Percentiles rank a stretch among this genome's conserved stretches.
These are phyloP conservation scores for Papilio aristodemus DNA, from an alignment of 1,140 invertebrate genomes.

Conservation along the genomic window DNA sequence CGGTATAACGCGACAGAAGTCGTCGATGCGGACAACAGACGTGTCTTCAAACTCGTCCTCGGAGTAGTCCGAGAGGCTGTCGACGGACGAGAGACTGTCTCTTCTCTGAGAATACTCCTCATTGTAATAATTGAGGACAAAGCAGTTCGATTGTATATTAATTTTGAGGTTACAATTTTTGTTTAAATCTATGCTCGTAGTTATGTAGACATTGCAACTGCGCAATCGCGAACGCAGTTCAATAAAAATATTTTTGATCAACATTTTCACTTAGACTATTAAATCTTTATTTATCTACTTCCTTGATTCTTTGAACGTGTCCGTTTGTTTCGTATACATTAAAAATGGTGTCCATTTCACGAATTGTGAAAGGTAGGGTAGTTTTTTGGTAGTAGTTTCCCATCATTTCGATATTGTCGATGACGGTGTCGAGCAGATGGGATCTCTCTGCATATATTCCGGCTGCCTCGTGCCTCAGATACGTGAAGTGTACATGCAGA, in stretches of 20 bases:
- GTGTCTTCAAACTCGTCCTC: constrained; percentile 64
- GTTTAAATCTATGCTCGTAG: constrained; percentile 66
- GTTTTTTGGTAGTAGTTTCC: constrained; percentile 92
- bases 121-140: constrained; percentile 73
- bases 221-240: constrained; percentile 80
- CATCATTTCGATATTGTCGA: constrained; percentile 92
- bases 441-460: constrained; percentile 91
- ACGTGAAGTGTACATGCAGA: constrained; percentile 96
- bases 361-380: constrained; percentile 86
- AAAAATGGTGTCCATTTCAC: constrained; percentile 83
- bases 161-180: constrained; percentile 75
- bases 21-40: constrained; percentile 63
- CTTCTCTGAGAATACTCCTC: constrained; percentile 52
- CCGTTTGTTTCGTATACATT: constrained; percentile 74
- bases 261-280: constrained; percentile 75
- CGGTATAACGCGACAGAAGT: constrained; percentile 75
- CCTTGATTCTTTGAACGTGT: constrained; percentile 63
- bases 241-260: constrained; percentile 77
- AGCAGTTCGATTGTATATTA: constrained; percentile 74
- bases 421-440: constrained; percentile 93
- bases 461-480: constrained; percentile 89
- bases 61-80: constrained; percentile 68
- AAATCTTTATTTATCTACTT: constrained; percentile 50
- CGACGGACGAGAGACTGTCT: constrained; percentile 70
- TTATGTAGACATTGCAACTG: constrained; percentile 81